Evolutionary conservation across 2,797 vertebrate species (phyloP).

Genomic region (Chaenodraco wilsoni): DNA sequence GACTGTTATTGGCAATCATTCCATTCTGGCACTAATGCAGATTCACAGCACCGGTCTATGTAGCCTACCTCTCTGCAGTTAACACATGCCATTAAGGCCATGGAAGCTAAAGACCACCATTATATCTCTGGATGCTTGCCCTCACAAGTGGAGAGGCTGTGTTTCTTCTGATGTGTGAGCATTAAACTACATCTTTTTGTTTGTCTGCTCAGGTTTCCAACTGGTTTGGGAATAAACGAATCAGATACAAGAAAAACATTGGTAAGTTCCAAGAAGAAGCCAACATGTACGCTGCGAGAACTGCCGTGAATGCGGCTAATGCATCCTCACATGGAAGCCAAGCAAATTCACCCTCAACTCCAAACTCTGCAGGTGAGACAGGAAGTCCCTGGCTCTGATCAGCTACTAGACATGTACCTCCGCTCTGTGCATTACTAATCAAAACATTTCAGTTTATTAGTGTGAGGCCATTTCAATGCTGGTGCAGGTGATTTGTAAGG

Average conservation of each 20-base stretch:
- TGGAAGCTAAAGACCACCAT: conserved; percentile 42
- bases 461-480: conserved; percentile 47
- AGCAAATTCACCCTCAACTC: conserved; percentile 99
- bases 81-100: conserved; percentile 52
- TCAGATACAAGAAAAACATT: conserved; percentile 99
- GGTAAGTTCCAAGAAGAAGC: conserved; percentile 99
- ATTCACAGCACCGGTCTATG: conserved; percentile 77
- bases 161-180: conserved; percentile 18
- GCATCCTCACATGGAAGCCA: conserved; percentile 99
- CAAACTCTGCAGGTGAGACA: conserved; percentile 99
- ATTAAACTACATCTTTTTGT: conserved; percentile 62
- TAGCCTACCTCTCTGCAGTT: conserved; percentile 59
- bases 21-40: conserved; percentile 81
- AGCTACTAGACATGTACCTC: conserved; percentile 64
- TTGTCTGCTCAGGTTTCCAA: conserved; percentile 93
- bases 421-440: conserved; percentile 62
- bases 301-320: conserved; percentile 96
- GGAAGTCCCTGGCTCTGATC: conserved; percentile 72
- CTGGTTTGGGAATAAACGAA: conserved; percentile 99
- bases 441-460: conserved; percentile 19
- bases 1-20: conserved; percentile 85
- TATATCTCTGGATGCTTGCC: conserved; percentile 17
- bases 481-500: conserved; percentile 48
- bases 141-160: conserved; percentile 32
- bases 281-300: conserved; percentile 99